Conservation (phyloP, 2,797 vertebrate genomes). For the Diglossa cyanea region DNA sequence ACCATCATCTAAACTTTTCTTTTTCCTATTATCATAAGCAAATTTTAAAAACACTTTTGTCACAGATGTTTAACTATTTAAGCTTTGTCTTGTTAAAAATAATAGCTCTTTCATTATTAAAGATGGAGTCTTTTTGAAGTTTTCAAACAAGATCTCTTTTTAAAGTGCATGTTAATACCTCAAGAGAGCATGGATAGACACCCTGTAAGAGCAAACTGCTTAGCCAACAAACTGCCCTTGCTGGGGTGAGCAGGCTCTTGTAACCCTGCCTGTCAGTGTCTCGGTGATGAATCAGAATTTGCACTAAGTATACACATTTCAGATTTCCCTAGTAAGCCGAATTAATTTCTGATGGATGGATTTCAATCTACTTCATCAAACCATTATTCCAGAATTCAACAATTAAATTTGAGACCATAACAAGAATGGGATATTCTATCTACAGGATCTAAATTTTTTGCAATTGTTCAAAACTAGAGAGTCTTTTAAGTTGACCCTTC, state of each 20-base stretch:
- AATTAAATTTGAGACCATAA: background rate
- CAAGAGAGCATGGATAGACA: background rate
- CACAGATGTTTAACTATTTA: background rate
- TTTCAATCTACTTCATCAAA: background rate
- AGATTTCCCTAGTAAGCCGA: background rate
- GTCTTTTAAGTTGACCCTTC: background rate
- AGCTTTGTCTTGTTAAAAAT: background rate
- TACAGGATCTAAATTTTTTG: background rate
- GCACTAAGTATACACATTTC: fast-evolving
- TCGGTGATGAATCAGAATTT: background rate
- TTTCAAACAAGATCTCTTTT: background rate
- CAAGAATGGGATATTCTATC: background rate
- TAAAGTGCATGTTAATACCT: background rate
- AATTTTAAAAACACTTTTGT: background rate
- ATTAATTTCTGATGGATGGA: background rate
- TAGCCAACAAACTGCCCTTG: background rate
- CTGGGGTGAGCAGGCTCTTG: background rate
- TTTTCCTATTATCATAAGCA: background rate
- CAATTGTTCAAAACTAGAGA: background rate
- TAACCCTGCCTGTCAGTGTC: background rate
- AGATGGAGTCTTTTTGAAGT: background rate
- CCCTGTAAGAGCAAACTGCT: background rate
- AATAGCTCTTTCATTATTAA: background rate
- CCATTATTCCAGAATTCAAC: background rate
- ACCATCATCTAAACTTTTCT: background rate